A percentile compares a stretch with the other conserved stretches of the same genome.
Conservation (phyloP, 2,797 vertebrate genomes). For the Sebastes melanostomus region DNA sequence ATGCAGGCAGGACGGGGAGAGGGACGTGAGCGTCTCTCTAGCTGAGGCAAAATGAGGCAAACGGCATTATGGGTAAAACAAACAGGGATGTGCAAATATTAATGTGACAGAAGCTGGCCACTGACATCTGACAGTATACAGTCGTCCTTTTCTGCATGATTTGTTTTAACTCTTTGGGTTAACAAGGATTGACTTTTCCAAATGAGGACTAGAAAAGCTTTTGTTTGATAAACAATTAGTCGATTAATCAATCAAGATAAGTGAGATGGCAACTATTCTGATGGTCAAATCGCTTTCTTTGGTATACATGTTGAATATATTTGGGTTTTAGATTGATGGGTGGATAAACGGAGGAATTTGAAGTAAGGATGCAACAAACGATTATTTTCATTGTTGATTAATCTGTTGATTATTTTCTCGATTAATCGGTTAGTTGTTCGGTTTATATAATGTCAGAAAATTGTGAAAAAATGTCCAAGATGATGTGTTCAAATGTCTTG, state of each 20-base stretch:
- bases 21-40: neutral
- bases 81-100: neutral
- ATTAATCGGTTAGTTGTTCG: no score
- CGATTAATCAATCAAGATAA: neutral
- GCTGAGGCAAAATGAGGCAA: neutral
- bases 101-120: neutral
- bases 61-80: neutral
- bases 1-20: neutral
- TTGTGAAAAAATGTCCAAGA: no score
- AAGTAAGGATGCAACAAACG: no score
- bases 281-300: neutral
- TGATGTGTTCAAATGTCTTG: accelerated
- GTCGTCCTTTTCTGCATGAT: neutral
- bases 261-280: neutral
- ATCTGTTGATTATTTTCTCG: no score
- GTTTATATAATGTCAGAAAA: no score
- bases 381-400: no score
- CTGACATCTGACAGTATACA: neutral
- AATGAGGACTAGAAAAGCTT: neutral
- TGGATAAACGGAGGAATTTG: neutral
- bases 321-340: neutral
- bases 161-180: neutral
- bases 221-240: neutral
- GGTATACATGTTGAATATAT: neutral
- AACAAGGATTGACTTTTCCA: no score